These are phyloP conservation scores for Creontiades dilutus DNA, from an alignment of 2,888 invertebrate genomes.

Conservation along the genomic window DNA sequence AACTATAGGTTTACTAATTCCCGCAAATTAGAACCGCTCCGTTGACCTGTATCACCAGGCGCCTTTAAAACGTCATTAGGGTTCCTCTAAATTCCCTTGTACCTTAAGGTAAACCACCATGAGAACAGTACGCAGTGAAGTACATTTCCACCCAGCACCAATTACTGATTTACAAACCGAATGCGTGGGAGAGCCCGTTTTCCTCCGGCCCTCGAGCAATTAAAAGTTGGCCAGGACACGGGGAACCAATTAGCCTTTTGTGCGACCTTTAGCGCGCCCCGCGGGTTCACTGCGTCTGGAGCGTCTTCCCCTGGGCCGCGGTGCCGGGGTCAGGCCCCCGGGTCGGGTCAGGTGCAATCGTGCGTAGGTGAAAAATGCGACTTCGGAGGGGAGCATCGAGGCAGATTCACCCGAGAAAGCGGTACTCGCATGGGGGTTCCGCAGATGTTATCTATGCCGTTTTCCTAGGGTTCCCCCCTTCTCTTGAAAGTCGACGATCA, in stretches of 20 bases:
- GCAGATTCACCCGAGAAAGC: background rate
- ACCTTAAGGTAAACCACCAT: slow-evolving; percentile 19
- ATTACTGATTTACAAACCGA: slow-evolving; percentile 53
- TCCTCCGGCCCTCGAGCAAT: slow-evolving; percentile 27
- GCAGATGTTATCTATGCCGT: slow-evolving; percentile 25
- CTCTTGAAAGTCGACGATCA: background rate
- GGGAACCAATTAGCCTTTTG: slow-evolving; percentile 57
- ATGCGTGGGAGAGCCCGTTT: slow-evolving; percentile 50
- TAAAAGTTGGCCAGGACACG: slow-evolving; percentile 44
- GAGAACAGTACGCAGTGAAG: slow-evolving; percentile 34
- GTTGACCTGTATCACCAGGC: background rate
- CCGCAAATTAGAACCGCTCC: no score
- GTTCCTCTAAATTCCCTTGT: background rate
- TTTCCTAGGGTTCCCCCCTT: slow-evolving; percentile 4
- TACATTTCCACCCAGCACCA: slow-evolving; percentile 46
- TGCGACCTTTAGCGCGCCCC: slow-evolving; percentile 51
- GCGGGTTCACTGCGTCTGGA: slow-evolving; percentile 41
- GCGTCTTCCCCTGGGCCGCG: slow-evolving; percentile 26
- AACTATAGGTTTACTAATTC: no score
- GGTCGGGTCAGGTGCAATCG: slow-evolving; percentile 68
- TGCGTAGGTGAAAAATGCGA: slow-evolving; percentile 69
- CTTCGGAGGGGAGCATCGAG: background rate
- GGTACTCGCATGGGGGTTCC: slow-evolving; percentile 1
- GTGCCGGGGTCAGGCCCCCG: slow-evolving; percentile 12
- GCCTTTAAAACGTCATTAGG: background rate